phyloP scores from a whole-genome alignment of 2,113 vertebrate genomes.

The Petaurus breviceps region DNA sequence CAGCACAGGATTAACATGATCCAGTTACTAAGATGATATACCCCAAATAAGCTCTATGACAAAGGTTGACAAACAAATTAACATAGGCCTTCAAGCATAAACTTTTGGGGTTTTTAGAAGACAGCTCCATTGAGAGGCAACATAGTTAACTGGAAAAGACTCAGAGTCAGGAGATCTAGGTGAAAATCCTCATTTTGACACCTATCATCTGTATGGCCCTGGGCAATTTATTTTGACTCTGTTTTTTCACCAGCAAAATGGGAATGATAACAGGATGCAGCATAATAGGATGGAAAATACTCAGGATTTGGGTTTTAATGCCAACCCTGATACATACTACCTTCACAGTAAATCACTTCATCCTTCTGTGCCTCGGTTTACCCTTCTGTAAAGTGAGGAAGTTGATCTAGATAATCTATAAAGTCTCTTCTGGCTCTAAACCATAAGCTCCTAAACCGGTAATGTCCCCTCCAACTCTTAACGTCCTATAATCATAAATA shows the following conservation, averaged over 20 bases:
- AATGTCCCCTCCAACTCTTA: not conserved
- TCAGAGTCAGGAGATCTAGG: not conserved
- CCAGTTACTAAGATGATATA: not conserved
- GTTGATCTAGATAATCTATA: not conserved
- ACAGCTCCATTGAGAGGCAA: not conserved
- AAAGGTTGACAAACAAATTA: not conserved
- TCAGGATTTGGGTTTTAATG: not conserved
- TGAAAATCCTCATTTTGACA: not conserved
- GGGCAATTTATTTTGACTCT: not conserved
- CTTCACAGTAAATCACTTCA: not conserved
- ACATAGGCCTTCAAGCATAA: not conserved
- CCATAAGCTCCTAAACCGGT: not conserved
- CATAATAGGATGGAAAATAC: not conserved
- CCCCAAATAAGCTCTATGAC: not conserved
- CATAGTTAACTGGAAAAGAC: not conserved
- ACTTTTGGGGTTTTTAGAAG: not conserved
- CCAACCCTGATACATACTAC: not conserved
- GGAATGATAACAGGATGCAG: not conserved
- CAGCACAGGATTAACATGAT: not conserved
- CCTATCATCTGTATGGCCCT: not conserved
- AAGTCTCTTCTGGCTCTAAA: not conserved
- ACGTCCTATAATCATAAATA: not conserved
- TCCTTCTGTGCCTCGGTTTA: not conserved
- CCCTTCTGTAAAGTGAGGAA: not conserved
- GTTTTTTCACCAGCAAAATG: not conserved